Base-by-base conservation (phyloP, 2,888 invertebrate genomes). In the Hypomecis atomaria region DNA sequence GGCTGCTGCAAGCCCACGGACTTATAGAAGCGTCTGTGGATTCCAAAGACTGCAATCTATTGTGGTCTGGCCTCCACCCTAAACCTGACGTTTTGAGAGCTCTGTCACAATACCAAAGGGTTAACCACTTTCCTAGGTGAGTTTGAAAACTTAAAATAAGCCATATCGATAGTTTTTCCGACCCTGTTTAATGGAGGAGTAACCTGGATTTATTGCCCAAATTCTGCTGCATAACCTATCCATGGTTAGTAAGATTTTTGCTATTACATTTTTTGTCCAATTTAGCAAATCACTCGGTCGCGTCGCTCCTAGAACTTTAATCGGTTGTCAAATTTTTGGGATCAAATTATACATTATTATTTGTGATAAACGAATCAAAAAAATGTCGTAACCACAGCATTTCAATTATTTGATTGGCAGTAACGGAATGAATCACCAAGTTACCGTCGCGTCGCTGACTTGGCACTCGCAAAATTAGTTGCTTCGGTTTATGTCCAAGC, bases 101-200 rank as follows among this genome's bases (percentile, higher is more conserved):
- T 53, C 88, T 98, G 75, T 94, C 96, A 52, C 95, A 97, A n/a
- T 97, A 98, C 86, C 99, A 99, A 88, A 94, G 98, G 79, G 97
- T 99, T 64, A 99, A 99, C 86, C 99, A 99, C 89, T 99, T 99
- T 86, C 99, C 99, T 6, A 95, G 96, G 96, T 96, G 82, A 84
- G 81, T 0, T 40, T 11, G 44, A 0, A 9, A 9, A n/a, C 6
- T 43, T 23, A 23, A 23, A 23, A 23, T 23, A 23, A 23, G 23
- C 23, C 3, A 2, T 23, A 23, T 1, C 3, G 3, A 3, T 23
- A 23, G 23, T 23, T 3, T 23, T 23, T 23, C 6, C 34, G 47
- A 33, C 9, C 10, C 47, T 48, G n/a, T 48, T 48, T 33, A 36
- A 48, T 2, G 48, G 36, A 48, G 10, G n/a, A 48, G 34, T 48